Evolutionary conservation across 92 coral and sea anemone species (phyloP), one percentile per base, ranked within the genome.

Genomic region (Galaxea fascicularis): DNA sequence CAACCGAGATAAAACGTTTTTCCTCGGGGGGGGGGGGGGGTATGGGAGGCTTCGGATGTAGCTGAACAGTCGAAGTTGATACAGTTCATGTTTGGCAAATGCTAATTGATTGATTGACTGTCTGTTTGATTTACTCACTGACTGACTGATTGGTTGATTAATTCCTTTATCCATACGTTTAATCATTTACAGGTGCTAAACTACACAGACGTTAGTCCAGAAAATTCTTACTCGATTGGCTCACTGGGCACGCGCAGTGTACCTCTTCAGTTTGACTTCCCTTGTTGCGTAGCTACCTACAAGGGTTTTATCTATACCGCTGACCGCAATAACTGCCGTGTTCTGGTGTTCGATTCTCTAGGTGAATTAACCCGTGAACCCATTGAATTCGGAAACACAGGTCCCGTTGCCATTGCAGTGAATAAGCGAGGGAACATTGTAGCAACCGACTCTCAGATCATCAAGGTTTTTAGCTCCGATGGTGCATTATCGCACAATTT

Each of bases 391-490:
- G 98, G 94, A 16, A 94, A 76, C 82, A 81, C 89, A 27, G 88
- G 84, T 29, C 98, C 98, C 44, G 17, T 92, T 20, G 92, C 95
- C 14, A 77, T 96, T 69, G 93, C 95, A 35, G 93, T 91, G 24
- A 92, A 89, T 68, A 91, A 85, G 56, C 86, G 81, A 14, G 98
- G 96, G 22, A 94, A 96, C 39, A 75, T 94, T n/a, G 56, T 96
- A 84, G 79, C 89, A 11, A 90, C 95, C 4, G 96, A 96, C 80
- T 90, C 96, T 9, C 94, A 88, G 76, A 87, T 96, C 59, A 89
- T 96, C 25, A 95, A 93, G 63, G 98, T 92, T 71, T 96, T 90
- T 74, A 94, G 96, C 62, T 90, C 98, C 4, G 92, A 94, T 57
- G 96, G 98, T 28, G 83, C 71, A 66, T 80, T 94, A 13, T 89